These are phyloP conservation scores for Leptopterna dolabrata DNA, from an alignment of 2,888 invertebrate species.

Conservation along the genomic window DNA sequence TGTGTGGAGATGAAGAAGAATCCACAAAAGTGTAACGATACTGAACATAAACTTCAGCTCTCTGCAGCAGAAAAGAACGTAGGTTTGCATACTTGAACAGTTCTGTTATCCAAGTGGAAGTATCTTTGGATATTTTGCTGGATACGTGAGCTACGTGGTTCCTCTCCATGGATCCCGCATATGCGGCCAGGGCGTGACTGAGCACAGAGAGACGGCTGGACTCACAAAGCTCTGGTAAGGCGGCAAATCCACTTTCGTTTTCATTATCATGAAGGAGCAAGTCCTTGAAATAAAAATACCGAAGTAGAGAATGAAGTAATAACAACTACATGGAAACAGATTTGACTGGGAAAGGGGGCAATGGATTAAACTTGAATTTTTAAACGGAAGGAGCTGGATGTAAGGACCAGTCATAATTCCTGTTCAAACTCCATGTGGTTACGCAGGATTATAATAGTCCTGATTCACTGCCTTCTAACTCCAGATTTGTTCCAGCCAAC, in stretches of 20 bases:
- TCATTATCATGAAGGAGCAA: slow-evolving; percentile 69
- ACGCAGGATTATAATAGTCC: too few species aligned
- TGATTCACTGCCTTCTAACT: too few species aligned
- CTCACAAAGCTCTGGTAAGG: slow-evolving; percentile 67
- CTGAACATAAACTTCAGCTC: too few species aligned
- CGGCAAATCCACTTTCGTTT: slow-evolving; percentile 71
- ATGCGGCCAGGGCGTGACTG: slow-evolving; percentile 89
- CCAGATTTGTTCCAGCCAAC: too few species aligned
- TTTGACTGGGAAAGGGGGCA: too few species aligned
- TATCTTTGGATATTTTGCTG: slow-evolving; percentile 84
- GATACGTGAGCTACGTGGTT: slow-evolving; percentile 83
- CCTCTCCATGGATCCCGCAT: slow-evolving; percentile 85
- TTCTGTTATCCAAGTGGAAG: slow-evolving; percentile 87
- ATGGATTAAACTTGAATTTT: too few species aligned
- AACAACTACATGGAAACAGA: too few species aligned
- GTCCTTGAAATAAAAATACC: slow-evolving; percentile 43
- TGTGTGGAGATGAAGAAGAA: not conserved
- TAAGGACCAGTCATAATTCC: too few species aligned
- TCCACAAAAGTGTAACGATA: too few species aligned
- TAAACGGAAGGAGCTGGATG: too few species aligned
- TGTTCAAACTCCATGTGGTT: too few species aligned
- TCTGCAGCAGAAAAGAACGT: not conserved
- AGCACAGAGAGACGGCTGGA: slow-evolving; percentile 75
- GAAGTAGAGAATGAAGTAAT: not conserved
- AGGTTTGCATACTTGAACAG: slow-evolving; percentile 77